These are phyloP conservation scores for Chalcis sispes DNA, from an alignment of 2,888 invertebrate species.

Conservation along the genomic window DNA sequence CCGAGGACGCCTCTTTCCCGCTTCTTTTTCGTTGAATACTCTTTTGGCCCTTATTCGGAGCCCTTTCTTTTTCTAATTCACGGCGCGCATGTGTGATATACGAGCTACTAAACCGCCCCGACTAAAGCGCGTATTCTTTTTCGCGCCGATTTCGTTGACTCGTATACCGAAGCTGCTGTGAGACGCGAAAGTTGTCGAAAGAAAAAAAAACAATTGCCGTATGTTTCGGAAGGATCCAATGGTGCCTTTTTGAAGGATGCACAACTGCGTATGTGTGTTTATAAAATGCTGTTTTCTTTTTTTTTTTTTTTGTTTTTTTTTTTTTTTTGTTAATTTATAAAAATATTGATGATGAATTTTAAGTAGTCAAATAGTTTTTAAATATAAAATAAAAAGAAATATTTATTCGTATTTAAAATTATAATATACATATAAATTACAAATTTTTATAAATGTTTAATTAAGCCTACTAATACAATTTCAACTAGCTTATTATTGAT, in stretches of 20 bases:
- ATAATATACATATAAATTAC: too few species aligned
- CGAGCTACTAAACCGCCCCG: slow-evolving; percentile 36
- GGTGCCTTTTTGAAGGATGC: neutral
- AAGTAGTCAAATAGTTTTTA: too few species aligned
- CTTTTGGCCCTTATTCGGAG: neutral
- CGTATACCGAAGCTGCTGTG: neutral
- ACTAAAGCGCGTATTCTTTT: neutral
- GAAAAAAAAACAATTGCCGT: neutral
- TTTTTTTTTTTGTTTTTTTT: neutral
- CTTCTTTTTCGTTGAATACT: slow-evolving; percentile 15
- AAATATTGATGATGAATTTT: too few species aligned
- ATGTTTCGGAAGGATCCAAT: neutral
- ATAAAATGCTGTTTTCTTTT: neutral
- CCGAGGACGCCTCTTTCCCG: slow-evolving; percentile 35
- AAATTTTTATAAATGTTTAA: too few species aligned
- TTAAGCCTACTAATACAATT: too few species aligned
- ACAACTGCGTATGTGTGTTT: neutral
- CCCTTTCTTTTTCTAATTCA: neutral
- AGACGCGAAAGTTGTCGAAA: neutral
- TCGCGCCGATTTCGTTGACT: neutral
- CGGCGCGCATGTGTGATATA: slow-evolving; percentile 34
- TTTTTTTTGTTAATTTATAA: neutral
- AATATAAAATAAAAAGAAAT: too few species aligned
- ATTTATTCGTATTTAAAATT: too few species aligned
- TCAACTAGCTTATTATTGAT: too few species aligned